Evolutionary conservation across 2,888 invertebrate genomes (phyloP).

Genomic region (Mayetiola destructor): DNA sequence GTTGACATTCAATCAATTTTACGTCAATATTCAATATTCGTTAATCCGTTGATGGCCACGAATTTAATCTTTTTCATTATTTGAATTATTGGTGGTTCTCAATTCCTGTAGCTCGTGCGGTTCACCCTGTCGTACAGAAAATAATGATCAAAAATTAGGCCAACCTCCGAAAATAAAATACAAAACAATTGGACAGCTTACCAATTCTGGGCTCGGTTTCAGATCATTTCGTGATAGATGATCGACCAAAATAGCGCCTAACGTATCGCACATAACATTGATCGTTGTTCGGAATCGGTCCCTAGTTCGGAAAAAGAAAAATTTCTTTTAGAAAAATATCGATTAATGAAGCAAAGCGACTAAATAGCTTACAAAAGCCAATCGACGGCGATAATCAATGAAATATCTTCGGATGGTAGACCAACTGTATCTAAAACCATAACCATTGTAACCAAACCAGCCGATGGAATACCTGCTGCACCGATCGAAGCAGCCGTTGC

Average conservation of each 20-base stretch:
- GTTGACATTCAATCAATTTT: not conserved
- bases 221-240: constrained; percentile 66
- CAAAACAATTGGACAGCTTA: constrained; percentile 20
- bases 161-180: not conserved
- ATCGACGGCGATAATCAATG: constrained; percentile 81
- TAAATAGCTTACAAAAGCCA: constrained; percentile 65
- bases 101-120: constrained; percentile 53
- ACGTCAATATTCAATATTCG: not conserved
- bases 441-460: constrained; percentile 90
- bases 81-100: constrained; percentile 35
- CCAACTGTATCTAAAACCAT: constrained; percentile 88
- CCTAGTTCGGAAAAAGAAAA: constrained; percentile 36
- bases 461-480: constrained; percentile 92
- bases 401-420: constrained; percentile 76
- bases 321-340: constrained; percentile 10
- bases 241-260: constrained; percentile 85
- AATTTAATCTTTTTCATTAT: constrained; percentile 34
- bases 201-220: constrained; percentile 35
- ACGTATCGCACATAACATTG: constrained; percentile 89
- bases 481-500: constrained; percentile 96
- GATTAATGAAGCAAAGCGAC: not conserved
- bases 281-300: constrained; percentile 78
- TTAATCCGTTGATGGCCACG: not conserved
- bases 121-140: constrained; percentile 32
- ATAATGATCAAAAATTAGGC: constrained; percentile 14